Evolutionary conservation across 1,140 invertebrate species (phyloP).

Genomic region (Ditylenchus dipsaci): DNA sequence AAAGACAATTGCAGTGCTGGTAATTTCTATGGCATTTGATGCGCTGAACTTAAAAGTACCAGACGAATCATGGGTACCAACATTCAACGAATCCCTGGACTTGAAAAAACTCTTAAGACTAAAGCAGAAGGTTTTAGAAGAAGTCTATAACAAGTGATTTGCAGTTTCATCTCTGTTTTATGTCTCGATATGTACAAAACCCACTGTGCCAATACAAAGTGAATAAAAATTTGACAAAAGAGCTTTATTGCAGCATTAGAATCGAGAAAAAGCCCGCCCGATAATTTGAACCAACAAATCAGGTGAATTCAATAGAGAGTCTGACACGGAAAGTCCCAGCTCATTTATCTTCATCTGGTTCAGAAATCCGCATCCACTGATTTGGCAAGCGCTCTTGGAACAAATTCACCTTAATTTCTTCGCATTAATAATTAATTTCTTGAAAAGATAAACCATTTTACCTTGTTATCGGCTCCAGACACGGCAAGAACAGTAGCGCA

Average conservation of each 20-base stretch:
- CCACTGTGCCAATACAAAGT: too few relatives aligned
- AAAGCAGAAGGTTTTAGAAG: constrained; percentile 14
- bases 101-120: not conserved
- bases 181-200: too few relatives aligned
- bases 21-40: constrained; percentile 16
- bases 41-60: constrained; percentile 9
- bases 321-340: not conserved
- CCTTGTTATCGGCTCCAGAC: constrained; percentile 97
- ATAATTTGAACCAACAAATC: not conserved
- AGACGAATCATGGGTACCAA: constrained; percentile 14
- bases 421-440: not conserved
- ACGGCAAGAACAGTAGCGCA: constrained; percentile 94
- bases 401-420: constrained; percentile 16
- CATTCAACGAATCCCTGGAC: constrained; percentile 1
- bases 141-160: constrained; percentile 1
- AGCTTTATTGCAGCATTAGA: too few relatives aligned
- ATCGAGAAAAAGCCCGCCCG: too few relatives aligned
- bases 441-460: constrained; percentile 59
- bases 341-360: constrained; percentile 34
- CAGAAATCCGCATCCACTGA: constrained; percentile 33
- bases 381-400: constrained; percentile 35
- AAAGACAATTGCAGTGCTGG: constrained; percentile 25
- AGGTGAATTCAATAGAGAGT: not conserved
- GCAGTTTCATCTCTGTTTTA: too few relatives aligned
- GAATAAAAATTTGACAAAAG: too few relatives aligned